These are phyloP conservation scores for Camponotus floridanus DNA, from an alignment of 1,140 invertebrate genomes.

Conservation along the genomic window DNA sequence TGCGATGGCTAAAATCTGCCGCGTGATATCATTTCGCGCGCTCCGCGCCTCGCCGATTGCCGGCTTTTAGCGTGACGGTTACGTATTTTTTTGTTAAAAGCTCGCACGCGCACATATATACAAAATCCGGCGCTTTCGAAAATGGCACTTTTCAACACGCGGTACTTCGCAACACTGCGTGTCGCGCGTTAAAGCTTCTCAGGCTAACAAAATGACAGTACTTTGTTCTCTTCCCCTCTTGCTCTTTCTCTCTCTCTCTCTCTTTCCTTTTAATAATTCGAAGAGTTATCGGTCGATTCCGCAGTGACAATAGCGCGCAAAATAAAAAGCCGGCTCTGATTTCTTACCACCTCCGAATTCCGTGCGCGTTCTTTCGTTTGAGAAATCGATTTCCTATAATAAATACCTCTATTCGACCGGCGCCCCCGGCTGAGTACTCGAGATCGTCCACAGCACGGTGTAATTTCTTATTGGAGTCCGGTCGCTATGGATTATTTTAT, in stretches of 20 bases:
- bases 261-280: conserved; percentile 37
- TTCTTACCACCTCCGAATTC: conserved; percentile 35
- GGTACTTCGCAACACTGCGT: background rate
- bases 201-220: background rate
- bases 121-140: background rate
- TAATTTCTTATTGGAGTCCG: conserved; percentile 73
- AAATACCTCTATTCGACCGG: conserved; percentile 60
- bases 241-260: background rate
- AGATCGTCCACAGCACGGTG: conserved; percentile 51
- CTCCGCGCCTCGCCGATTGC: conserved; percentile 31
- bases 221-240: background rate
- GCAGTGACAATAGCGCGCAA: conserved; percentile 32
- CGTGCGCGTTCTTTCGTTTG: background rate
- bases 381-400: conserved; percentile 72
- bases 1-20: conserved; percentile 38
- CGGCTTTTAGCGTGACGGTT: conserved; percentile 44
- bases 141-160: conserved; percentile 40
- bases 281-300: conserved; percentile 43
- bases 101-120: conserved; percentile 4
- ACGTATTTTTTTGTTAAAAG: conserved; percentile 48
- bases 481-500: conserved; percentile 74
- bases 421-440: conserved; percentile 47
- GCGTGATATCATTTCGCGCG: conserved; percentile 50
- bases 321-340: conserved; percentile 42
- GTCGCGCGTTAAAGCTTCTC: conserved; percentile 49